Conservation (phyloP, 2,113 vertebrate genomes). For the Oplegnathus fasciatus region DNA sequence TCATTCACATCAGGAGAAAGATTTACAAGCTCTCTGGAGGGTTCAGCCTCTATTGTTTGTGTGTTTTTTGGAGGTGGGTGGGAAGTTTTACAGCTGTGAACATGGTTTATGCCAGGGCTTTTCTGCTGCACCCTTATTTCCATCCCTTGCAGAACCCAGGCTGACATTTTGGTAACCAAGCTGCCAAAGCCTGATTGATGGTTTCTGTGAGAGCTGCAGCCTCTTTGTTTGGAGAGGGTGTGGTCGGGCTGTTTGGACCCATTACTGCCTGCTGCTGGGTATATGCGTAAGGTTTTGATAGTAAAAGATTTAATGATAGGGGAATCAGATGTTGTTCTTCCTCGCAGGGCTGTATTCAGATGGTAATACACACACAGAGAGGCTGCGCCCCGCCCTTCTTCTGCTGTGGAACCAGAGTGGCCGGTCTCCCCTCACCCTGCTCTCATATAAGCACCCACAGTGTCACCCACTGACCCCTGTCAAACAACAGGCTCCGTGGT, state of each 20-base stretch:
- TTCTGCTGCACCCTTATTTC: neutral
- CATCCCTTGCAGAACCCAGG: neutral
- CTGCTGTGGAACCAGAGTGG: conserved; percentile 8
- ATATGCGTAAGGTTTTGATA: neutral
- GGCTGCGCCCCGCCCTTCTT: conserved; percentile 54
- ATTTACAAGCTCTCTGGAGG: neutral
- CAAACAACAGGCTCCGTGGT: neutral
- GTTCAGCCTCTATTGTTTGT: neutral
- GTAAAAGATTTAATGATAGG: neutral
- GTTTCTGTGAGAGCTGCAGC: conserved; percentile 29
- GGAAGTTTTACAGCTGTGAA: neutral
- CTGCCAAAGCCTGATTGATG: conserved; percentile 50
- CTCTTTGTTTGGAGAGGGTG: conserved; percentile 59
- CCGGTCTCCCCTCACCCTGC: conserved; percentile 7
- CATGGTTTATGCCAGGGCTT: neutral
- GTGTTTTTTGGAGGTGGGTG: neutral
- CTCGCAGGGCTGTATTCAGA: neutral
- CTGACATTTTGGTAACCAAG: conserved; percentile 44
- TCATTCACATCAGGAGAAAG: neutral
- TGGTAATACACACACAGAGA: neutral
- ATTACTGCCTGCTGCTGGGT: neutral
- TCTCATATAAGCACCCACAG: neutral
- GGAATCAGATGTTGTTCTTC: neutral
- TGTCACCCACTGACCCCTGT: neutral
- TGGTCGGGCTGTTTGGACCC: conserved; percentile 11